phyloP scores from a whole-genome alignment of 2,797 vertebrate species.

The Pelodytes ibericus region DNA sequence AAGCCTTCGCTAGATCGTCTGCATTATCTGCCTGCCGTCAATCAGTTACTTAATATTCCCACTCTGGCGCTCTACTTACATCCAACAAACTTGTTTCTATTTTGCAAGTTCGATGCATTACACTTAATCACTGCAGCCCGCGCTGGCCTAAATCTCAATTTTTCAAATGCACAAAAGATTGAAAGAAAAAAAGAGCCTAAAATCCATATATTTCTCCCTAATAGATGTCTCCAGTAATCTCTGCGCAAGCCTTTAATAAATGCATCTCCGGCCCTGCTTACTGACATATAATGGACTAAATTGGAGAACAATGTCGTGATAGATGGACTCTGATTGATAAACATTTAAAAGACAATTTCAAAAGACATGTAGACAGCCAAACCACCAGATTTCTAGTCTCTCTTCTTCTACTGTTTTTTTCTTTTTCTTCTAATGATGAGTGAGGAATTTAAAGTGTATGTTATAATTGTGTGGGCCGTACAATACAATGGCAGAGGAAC shows the following conservation, averaged over 20 bases:
- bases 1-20: not conserved
- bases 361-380: not conserved
- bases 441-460: not conserved
- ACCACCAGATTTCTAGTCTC: not conserved
- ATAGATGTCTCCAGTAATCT: not conserved
- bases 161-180: conserved; percentile 4
- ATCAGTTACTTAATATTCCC: conserved; percentile 9
- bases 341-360: not conserved
- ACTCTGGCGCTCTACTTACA: not conserved
- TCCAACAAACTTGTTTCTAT: conserved; percentile 14
- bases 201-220: conserved; percentile 3
- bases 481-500: not conserved
- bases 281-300: not conserved
- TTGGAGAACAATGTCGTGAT: conserved; percentile 1
- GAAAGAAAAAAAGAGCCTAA: not conserved
- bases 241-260: not conserved
- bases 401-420: not conserved
- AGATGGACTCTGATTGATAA: not conserved
- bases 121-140: conserved; percentile 1
- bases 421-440: not conserved
- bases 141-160: not conserved
- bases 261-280: not conserved
- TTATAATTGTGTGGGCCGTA: not conserved
- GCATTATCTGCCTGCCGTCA: not conserved
- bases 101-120: conserved; percentile 2